These are phyloP conservation scores for Venturia canescens DNA, from an alignment of 1,140 invertebrate genomes.

Conservation along the genomic window DNA sequence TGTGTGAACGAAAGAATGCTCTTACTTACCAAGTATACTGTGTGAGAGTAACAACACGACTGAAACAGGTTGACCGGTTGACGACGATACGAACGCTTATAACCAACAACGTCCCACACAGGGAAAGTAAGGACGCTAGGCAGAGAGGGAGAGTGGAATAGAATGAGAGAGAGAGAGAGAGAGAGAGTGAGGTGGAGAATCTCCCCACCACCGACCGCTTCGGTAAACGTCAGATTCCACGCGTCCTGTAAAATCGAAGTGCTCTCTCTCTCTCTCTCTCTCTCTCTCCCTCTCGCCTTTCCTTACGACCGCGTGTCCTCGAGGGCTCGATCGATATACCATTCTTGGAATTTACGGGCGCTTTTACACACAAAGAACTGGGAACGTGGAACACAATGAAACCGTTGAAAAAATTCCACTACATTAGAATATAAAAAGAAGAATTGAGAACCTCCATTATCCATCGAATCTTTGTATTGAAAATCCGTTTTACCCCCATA, in stretches of 20 bases:
- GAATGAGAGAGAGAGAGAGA: neutral
- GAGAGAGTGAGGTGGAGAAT: too few relatives aligned
- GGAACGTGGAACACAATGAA: neutral
- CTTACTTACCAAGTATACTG: constrained; percentile 70
- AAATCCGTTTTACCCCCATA: too few relatives aligned
- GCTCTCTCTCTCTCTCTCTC: neutral
- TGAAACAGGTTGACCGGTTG: constrained; percentile 60
- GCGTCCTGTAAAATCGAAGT: neutral
- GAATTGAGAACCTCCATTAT: neutral
- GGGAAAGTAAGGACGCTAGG: constrained; percentile 41
- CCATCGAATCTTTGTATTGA: too few relatives aligned
- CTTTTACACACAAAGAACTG: neutral
- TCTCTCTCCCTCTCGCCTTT: neutral
- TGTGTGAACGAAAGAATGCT: neutral
- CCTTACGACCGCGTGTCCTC: too few relatives aligned
- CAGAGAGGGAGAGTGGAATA: neutral
- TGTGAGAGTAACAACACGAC: constrained; percentile 68
- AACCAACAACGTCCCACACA: constrained; percentile 60
- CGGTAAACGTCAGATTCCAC: constrained; percentile 5
- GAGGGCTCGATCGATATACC: constrained; percentile 23
- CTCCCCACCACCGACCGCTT: constrained; percentile 33
- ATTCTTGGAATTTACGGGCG: neutral
- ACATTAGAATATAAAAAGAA: neutral
- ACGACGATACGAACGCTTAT: constrained; percentile 62
- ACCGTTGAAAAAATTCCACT: neutral